Percentiles rank a stretch among this genome's conserved stretches.
Conservation (phyloP, 2,888 invertebrate genomes). For the Nebria salina region DNA sequence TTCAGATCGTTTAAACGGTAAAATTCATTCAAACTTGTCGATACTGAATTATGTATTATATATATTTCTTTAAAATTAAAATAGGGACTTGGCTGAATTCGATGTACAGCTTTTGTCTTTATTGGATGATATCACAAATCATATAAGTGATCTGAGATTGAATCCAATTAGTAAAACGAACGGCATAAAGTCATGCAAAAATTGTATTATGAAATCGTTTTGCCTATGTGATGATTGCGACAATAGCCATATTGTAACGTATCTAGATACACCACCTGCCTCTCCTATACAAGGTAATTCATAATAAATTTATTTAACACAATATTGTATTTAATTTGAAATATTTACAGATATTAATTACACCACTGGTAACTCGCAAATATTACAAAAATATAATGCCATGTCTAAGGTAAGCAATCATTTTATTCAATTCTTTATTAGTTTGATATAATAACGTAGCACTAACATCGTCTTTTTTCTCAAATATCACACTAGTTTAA, state of each 20-base stretch:
- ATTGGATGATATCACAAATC: conserved; percentile 44
- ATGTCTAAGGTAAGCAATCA: conserved; percentile 27
- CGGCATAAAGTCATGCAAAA: conserved; percentile 22
- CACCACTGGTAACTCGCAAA: conserved; percentile 12
- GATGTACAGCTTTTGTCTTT: conserved; percentile 40
- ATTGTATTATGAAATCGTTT: conserved; percentile 34
- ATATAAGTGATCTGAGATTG: conserved; percentile 36
- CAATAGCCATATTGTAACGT: conserved; percentile 37
- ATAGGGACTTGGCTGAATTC: conserved; percentile 36
- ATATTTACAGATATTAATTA: conserved; percentile 22
- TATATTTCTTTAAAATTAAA: neutral
- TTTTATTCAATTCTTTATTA: neutral
- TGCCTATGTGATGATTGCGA: conserved; percentile 43
- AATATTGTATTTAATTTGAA: neutral
- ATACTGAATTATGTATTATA: neutral
- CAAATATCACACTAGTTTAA: no score
- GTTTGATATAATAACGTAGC: no score
- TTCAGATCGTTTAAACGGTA: conserved; percentile 39
- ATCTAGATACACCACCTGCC: conserved; percentile 39
- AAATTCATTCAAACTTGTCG: neutral
- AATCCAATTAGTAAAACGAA: conserved; percentile 33
- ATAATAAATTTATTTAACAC: neutral
- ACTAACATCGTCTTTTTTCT: no score
- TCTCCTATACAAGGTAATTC: conserved; percentile 34
- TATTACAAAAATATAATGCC: conserved; percentile 29